A percentile compares a stretch with the other conserved stretches of the same genome.
Conservation (phyloP, 2,888 invertebrate genomes). For the Scotopteryx bipunctaria region DNA sequence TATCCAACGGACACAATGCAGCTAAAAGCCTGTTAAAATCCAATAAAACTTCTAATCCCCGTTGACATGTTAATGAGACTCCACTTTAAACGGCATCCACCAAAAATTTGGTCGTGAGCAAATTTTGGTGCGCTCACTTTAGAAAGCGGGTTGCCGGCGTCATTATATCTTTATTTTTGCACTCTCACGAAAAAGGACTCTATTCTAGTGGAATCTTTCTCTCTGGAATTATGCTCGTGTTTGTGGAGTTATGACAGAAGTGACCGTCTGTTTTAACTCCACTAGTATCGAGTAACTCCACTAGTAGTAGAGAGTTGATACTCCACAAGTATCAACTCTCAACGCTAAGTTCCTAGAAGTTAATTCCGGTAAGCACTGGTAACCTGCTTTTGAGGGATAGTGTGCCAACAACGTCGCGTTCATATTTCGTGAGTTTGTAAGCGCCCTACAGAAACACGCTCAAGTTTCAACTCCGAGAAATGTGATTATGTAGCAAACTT, state of each 20-base stretch:
- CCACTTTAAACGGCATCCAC: slow-evolving; percentile 43
- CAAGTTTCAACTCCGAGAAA: slow-evolving; percentile 64
- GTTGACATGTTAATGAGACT: slow-evolving; percentile 46
- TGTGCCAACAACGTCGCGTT: slow-evolving; percentile 39
- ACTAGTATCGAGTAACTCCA: no score
- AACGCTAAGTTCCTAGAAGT: no score
- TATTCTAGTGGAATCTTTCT: no score
- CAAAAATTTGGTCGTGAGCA: slow-evolving; percentile 48
- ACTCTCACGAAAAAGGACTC: no score
- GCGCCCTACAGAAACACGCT: slow-evolving; percentile 46
- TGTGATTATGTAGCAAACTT: slow-evolving; percentile 73
- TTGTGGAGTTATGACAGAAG: no score
- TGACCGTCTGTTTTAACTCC: no score
- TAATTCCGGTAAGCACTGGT: background rate
- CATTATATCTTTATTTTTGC: no score
- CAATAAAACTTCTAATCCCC: slow-evolving; percentile 26
- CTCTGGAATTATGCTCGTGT: no score
- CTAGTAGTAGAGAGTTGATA: no score
- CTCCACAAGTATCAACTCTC: no score
- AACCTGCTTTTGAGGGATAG: slow-evolving; percentile 34
- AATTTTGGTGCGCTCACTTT: slow-evolving; percentile 32
- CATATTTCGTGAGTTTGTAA: slow-evolving; percentile 49
- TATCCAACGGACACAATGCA: slow-evolving; percentile 17
- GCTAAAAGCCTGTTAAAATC: slow-evolving; percentile 22
- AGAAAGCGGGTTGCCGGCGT: slow-evolving; percentile 1